Base-by-base conservation (phyloP, 2,888 invertebrate species). In the Tetropium fuscum region DNA sequence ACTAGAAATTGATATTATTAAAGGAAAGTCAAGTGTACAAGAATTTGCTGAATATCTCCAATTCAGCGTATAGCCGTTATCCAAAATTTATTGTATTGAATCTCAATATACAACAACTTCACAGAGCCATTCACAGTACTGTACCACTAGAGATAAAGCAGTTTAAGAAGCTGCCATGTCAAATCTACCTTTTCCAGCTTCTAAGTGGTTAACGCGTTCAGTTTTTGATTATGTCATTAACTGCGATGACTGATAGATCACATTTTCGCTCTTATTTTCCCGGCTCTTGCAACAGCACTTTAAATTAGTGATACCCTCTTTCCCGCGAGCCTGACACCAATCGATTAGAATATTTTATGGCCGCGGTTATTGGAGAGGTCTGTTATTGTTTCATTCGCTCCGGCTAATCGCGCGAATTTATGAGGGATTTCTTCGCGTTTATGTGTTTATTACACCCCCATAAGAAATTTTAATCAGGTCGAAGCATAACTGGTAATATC, bases 171-270 rank as follows among this genome's bases (percentile, higher is more conserved):
- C 53, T 56, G 60, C 49, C 67, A 75, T 76, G 77, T 74, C 76
- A 66, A 77, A 77, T 77, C 77, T 77, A 72, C 75, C 76, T 75
- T 75, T 76, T 71, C 63, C 75, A 74, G 74, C 71, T 72, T 63
- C 71, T 66, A 68, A 76, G 77, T 74, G 76, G 74, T 73, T 74
- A 75, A 75, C 71, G 72, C 72, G 69, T 71, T 68, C 70, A 65
- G 67, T 63, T 74, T 77, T 76, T 75, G 77, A 77, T 77, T 77
- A 77, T 77, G 76, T 74, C 76, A 76, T 77, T 77, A 76, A 73
- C 64, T 54, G 66, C 64, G 77, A 77, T 77, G 72, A 71, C 71
- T 75, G 77, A 77, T 77, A 77, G 76, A 76, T 75, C 77, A 77
- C 77, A 77, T 74, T 75, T 75, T 76, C 75, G 72, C 75, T 75